Base-by-base conservation (phyloP, 2,888 invertebrate genomes). In the Phortica okadai region DNA sequence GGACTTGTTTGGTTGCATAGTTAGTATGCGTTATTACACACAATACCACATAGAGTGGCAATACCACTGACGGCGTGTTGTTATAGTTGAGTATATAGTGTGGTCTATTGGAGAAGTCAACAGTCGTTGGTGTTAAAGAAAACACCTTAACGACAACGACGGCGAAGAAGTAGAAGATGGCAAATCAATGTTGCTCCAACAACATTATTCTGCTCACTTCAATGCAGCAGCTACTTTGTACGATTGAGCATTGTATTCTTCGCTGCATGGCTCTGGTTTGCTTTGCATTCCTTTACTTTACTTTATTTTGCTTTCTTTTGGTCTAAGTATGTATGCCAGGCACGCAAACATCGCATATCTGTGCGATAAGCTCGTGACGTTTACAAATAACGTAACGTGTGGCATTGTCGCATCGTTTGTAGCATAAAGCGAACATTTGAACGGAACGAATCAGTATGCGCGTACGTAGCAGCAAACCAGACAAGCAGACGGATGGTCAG, bases 271-370 rank as follows among this genome's bases (percentile, higher is more conserved):
- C 67, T 6, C 16, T 62, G 62, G 6, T 8, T 21, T 59, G 59
- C 59, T 16, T 21, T 64, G 64, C 64, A 33, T 14, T 64, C 33
- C 64, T 16, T 7, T 33, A 8, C 64, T 14, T 25, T 33, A 8
- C 1, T 21, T 33, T 33, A 7, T 2, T 1, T 33, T 33, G 33
- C 1, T 1, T 33, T 33, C 2, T 1, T 3, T 33, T 33, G 25
- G 10, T 5, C 10, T 64, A 7, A 11, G 7, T 33, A 10, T 14
- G 69, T 69, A 69, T 69, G 45, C 69, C 16, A 45, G 69, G 45
- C 69, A 69, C 69, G 69, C 69, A 69, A 45, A 69, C 45, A 69
- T 69, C 69, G 69, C 69, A 25, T 69, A 69, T 69, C 69, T 69
- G 45, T 16, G 50, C 44, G 69, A 69, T 69, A 69, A 69, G 69